Conservation (phyloP, 2,113 vertebrate genomes). For the Otocyon megalotis region DNA sequence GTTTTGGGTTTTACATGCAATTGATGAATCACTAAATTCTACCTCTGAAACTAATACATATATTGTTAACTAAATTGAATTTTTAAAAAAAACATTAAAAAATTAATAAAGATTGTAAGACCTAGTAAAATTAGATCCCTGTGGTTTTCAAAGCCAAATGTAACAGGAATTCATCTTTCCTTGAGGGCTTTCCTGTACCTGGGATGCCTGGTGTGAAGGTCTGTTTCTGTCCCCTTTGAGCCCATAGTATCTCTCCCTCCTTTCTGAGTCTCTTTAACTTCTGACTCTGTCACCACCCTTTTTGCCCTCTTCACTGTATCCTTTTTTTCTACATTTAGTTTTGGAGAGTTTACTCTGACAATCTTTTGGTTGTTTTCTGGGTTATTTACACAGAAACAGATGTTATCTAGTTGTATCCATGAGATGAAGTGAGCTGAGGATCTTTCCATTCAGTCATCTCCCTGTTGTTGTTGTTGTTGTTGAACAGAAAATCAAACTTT, state of each 20-base stretch:
- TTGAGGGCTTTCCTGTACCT: neutral
- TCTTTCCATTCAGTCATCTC: neutral
- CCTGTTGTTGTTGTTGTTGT: neutral
- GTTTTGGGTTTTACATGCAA: neutral
- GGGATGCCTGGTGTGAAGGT: neutral
- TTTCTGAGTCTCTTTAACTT: neutral
- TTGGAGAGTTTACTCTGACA: neutral
- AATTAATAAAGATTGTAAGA: neutral
- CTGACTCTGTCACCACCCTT: neutral
- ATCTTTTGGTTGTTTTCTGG: neutral
- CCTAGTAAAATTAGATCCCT: neutral
- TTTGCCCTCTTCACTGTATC: neutral
- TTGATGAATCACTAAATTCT: neutral
- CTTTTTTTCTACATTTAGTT: neutral
- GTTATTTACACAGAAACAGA: neutral
- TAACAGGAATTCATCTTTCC: neutral
- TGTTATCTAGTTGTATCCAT: neutral
- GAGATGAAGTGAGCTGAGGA: neutral
- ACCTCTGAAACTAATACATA: neutral
- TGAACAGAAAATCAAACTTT: neutral
- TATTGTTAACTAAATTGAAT: neutral
- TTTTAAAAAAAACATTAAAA: neutral
- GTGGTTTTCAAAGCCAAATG: neutral
- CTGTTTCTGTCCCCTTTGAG: neutral
- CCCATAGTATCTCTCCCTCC: neutral